Evolutionary conservation across 1,140 invertebrate genomes (phyloP), one percentile per base, ranked within the genome.

Genomic region (Monomorium pharaonis): DNA sequence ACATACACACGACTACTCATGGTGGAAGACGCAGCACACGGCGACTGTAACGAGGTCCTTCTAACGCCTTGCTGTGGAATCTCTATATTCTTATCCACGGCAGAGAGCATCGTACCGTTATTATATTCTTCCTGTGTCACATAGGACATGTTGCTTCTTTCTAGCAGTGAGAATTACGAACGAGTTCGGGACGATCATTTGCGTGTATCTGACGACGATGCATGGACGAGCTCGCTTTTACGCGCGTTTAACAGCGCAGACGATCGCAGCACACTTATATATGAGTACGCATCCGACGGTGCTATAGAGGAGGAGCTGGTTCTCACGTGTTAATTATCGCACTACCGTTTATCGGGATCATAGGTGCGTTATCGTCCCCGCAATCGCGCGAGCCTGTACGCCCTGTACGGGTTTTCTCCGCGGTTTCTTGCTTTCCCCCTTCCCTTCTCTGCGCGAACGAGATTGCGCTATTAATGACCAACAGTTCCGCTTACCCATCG

Each of bases 41-140:
- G 21, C 33, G 58, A 42, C 56, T 42, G 47, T 93, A 92, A 92
- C 91, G 86, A 93, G 89, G 89, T 83, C 84, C 89, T 86, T 49
- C 72, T 49, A 85, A 92, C 88, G 78, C 81, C 86, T 85, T 85
- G 85, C 30, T 7, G 33, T 60, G 58, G 70, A 86, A 89, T 88
- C 83, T 85, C 89, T 91, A 63, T 86, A 86, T 85, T 77, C 90
- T 91, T 92, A 93, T 92, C 88, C 88, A 72, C 49, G 56, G 51
- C 37, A 77, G 37, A 54, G 51, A n/a, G 63, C 30, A 60, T 58
- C 84, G 86, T 89, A 89, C 91, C 92, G 92, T 93, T 92, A 93
- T 93, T 91, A 92, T 89, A 92, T 89, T 92, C 88, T 90, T 88
- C 84, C 85, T 86, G 86, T 84, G 67, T 90, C 86, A 87, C 89